phyloP scores from a whole-genome alignment of 2,888 invertebrate genomes.

The Nomada hirtipes region DNA sequence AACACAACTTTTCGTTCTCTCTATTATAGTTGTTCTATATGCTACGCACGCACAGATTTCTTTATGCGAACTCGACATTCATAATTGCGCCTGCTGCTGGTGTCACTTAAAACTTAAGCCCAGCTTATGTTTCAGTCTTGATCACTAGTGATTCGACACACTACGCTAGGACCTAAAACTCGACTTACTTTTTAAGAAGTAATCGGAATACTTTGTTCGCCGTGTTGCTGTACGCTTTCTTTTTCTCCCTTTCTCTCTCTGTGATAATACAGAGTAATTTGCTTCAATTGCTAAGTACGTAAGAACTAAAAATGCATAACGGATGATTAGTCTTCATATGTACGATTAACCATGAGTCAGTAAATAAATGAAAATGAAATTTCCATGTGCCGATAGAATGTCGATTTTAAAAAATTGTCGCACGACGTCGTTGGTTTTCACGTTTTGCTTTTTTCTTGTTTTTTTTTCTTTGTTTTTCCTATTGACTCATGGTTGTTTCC shows the following conservation, averaged over 20 bases:
- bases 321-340: constrained; percentile 45
- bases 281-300: constrained; percentile 13
- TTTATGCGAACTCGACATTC: constrained; percentile 55
- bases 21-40: constrained; percentile 33
- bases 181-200: constrained; percentile 63
- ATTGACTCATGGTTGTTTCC: constrained; percentile 38
- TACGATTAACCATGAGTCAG: constrained; percentile 36
- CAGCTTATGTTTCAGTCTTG: constrained; percentile 68
- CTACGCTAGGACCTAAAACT: constrained; percentile 65
- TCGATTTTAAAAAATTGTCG: neutral
- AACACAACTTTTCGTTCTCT: constrained; percentile 38
- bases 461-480: no score
- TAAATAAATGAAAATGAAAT: constrained; percentile 10
- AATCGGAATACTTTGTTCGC: constrained; percentile 35
- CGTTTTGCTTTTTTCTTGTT: neutral
- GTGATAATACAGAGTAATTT: constrained; percentile 17
- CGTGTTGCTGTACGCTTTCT: neutral
- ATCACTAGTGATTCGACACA: constrained; percentile 63
- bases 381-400: constrained; percentile 1
- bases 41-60: constrained; percentile 38
- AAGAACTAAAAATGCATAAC: constrained; percentile 27
- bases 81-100: constrained; percentile 50
- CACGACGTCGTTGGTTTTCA: neutral
- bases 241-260: neutral
- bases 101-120: constrained; percentile 63